Percentiles rank a stretch among this genome's conserved stretches.
phyloP scores from a whole-genome alignment of 2,113 vertebrate species.

The Probosciger aterrimus region DNA sequence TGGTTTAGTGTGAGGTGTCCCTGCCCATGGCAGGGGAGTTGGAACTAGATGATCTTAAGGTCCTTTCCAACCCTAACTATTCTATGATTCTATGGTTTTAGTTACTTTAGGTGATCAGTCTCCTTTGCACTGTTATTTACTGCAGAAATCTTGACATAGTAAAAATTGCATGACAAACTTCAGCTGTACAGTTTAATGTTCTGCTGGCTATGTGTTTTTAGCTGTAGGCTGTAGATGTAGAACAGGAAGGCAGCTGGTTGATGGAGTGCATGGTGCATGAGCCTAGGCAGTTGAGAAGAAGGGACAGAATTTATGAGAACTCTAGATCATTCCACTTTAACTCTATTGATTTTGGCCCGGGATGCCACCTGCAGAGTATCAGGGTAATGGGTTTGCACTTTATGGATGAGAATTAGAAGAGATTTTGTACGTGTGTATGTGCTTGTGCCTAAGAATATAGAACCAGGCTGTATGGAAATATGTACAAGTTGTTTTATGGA shows the following conservation, averaged over 20 bases:
- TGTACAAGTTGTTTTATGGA: neutral
- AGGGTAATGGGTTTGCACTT: neutral
- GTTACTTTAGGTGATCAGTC: neutral
- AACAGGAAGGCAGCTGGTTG: neutral
- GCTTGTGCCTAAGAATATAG: neutral
- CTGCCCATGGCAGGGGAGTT: no score
- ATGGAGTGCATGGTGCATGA: neutral
- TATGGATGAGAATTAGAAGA: neutral
- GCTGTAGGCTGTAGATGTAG: neutral
- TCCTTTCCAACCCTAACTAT: no score
- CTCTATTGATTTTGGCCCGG: slow-evolving; percentile 25
- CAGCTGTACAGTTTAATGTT: neutral
- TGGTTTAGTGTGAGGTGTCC: no score
- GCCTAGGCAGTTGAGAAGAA: neutral
- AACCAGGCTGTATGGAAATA: neutral
- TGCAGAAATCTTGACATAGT: neutral
- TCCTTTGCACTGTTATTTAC: neutral
- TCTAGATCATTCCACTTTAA: slow-evolving; percentile 7
- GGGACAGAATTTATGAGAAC: slow-evolving; percentile 5
- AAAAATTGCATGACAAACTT: neutral
- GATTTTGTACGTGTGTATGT: neutral
- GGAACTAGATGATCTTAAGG: no score
- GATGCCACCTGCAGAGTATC: neutral
- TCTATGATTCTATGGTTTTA: neutral
- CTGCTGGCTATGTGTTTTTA: neutral